A percentile compares a stretch with the other conserved stretches of the same genome.
These are phyloP conservation scores for Hemibates koningsi DNA, from an alignment of 2,113 vertebrate genomes.

Conservation along the genomic window DNA sequence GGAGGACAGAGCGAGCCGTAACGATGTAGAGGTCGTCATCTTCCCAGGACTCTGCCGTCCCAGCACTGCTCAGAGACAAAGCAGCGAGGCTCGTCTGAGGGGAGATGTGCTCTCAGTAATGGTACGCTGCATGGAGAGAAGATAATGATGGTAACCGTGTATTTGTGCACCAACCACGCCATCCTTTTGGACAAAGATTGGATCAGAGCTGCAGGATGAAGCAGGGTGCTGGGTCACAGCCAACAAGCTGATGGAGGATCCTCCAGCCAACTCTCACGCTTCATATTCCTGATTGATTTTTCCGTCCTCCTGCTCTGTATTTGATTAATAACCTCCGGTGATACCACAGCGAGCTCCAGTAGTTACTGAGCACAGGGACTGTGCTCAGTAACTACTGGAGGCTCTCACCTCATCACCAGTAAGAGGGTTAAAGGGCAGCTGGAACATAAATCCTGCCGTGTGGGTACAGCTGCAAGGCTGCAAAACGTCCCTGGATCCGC, in stretches of 20 bases:
- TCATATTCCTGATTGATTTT: background rate
- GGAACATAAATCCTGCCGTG: background rate
- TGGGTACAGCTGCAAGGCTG: background rate
- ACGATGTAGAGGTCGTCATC: background rate
- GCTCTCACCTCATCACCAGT: background rate
- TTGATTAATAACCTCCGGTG: no score
- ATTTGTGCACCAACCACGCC: background rate
- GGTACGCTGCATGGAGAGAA: background rate
- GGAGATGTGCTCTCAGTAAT: background rate
- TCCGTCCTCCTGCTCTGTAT: background rate
- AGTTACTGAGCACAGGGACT: background rate
- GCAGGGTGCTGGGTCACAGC: background rate
- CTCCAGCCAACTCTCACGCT: background rate
- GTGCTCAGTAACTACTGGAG: background rate
- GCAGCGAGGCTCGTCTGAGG: background rate
- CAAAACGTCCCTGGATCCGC: background rate
- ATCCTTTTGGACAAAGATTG: background rate
- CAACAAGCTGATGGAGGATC: background rate
- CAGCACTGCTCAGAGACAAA: background rate
- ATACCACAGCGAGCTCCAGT: no score
- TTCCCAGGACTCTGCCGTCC: background rate
- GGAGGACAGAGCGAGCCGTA: background rate
- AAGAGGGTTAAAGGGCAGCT: background rate
- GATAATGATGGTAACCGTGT: background rate
- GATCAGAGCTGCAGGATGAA: background rate